Evolutionary conservation across 2,888 invertebrate genomes (phyloP).

Genomic region (Hirtodrosophila histrioides): DNA sequence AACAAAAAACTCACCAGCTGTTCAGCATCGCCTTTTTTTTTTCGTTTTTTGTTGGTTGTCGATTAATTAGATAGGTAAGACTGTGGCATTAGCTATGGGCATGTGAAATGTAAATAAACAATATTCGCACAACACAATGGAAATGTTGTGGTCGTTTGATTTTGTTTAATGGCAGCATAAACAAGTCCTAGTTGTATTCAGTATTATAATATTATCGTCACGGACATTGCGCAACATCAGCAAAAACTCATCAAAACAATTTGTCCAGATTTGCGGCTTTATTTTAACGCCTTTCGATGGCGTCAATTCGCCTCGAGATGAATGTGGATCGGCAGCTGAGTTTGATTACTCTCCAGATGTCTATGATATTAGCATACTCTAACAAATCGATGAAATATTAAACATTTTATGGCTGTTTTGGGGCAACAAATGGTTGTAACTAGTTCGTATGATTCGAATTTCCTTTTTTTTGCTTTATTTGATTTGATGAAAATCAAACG

Average conservation of each 20-base stretch:
- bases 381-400: no score
- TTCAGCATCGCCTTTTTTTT: conserved; percentile 18
- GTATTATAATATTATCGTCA: conserved; percentile 29
- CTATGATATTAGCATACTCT: no score
- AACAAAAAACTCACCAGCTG: conserved; percentile 30
- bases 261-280: conserved; percentile 31
- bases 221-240: conserved; percentile 27
- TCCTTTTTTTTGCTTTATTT: no score
- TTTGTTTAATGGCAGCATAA: not conserved
- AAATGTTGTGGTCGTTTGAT: not conserved
- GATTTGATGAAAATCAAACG: no score
- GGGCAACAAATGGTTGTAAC: no score
- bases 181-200: not conserved
- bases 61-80: conserved; percentile 24
- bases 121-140: no score
- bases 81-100: no score
- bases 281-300: conserved; percentile 12
- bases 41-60: no score
- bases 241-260: conserved; percentile 40
- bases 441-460: no score
- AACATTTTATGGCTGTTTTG: no score
- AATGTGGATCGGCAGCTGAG: conserved; percentile 4
- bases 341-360: conserved; percentile 11
- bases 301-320: no score
- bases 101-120: conserved; percentile 49